A percentile compares a stretch with the other conserved stretches of the same genome.
These are phyloP conservation scores for Chelonoidis abingdonii DNA, from an alignment of 2,113 vertebrate species.

Conservation along the genomic window DNA sequence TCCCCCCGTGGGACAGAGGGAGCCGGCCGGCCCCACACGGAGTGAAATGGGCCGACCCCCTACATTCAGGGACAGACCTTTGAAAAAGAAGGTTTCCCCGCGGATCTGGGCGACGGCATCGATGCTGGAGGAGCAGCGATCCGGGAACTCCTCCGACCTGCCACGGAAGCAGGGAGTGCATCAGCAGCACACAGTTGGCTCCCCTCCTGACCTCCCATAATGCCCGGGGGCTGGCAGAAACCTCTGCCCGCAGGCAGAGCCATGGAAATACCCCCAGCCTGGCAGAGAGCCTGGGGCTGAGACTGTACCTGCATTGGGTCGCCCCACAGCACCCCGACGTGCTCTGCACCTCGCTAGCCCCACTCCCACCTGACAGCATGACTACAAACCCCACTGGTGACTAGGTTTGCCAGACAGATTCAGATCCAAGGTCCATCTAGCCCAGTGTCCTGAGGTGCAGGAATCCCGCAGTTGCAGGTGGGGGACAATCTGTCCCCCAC, in stretches of 20 bases:
- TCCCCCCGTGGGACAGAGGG: background rate
- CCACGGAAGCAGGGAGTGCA: background rate
- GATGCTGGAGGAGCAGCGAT: conserved; percentile 80
- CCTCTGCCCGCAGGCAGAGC: background rate
- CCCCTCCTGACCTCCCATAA: background rate
- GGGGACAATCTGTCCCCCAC: no score
- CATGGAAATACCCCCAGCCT: background rate
- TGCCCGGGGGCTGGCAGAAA: background rate
- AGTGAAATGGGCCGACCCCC: background rate
- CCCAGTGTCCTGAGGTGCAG: no score
- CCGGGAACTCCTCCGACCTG: conserved; percentile 32
- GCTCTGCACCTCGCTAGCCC: background rate
- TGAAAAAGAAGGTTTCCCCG: conserved; percentile 84
- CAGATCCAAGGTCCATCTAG: no score
- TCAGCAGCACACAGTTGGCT: background rate
- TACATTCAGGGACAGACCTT: conserved; percentile 64
- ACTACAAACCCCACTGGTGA: no score
- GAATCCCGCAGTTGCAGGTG: no score
- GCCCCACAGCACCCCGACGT: background rate
- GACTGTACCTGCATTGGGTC: background rate
- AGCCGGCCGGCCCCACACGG: background rate
- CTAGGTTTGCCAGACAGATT: background rate
- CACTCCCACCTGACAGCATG: no score
- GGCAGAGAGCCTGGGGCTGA: background rate
- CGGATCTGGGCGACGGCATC: conserved; percentile 81